Base-by-base conservation (phyloP, 1,140 invertebrate genomes). In the Euura saliciscinereae region DNA sequence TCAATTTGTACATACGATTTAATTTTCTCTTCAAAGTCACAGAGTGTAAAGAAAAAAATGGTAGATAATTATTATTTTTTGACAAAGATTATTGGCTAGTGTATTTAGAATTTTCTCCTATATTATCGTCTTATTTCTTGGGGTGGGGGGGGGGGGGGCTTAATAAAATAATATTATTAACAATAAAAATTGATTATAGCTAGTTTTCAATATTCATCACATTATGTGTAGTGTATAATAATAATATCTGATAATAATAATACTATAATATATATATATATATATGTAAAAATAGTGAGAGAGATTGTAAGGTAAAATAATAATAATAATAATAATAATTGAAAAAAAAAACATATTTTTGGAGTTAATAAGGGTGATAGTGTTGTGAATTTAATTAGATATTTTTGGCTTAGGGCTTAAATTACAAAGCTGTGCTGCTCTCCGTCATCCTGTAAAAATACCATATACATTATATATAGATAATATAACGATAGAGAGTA, bases 341-440 rank as follows among this genome's bases (percentile, higher is more conserved):
- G 28, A 28, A 28, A 28, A 28, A 28, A 72, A 78, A 80, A 82
- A 83, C 81, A 85, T 85, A 85, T 85, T 85, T 85, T 85, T 85
- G 82, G 81, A 84, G 78, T 84, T 82, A 79, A 59, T 59, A 2
- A 74, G 79, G 78, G 79, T 79, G 67, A 68, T 77, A 77, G 77
- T 74, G 78, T 77, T 78, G 76, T 80, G 75, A 77, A 74, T 78
- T 78, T 71, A 3, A 59, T 11, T 59, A 59, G 3, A 72, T 44
- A 44, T 8, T 8, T 8, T 67, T 44, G 66, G 66, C 5, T 67
- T 67, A 28, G 66, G 43, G 28, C 28, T 67, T 67, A 42, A 28
- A 13, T 42, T 67, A 67, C 8, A 4, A 44, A 28, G 28, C 28
- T 28, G 28, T 28, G 28, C 66, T 28, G 13, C 68, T 69, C 45